Base-by-base conservation (phyloP, 2,888 invertebrate species). In the Dastarcus helophoroides region DNA sequence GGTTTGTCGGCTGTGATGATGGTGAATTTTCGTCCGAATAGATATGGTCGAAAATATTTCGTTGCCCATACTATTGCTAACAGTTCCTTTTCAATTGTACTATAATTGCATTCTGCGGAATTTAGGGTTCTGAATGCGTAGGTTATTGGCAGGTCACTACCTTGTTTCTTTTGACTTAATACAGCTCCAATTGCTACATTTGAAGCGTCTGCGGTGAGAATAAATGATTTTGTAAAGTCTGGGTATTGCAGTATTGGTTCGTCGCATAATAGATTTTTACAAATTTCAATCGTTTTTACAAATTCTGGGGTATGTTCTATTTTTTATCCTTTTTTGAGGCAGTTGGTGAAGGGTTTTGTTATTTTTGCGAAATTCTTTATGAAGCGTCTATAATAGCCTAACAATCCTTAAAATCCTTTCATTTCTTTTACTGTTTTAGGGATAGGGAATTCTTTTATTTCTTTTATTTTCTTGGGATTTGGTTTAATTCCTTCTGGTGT, bases 221-320 rank as follows among this genome's bases (percentile, higher is more conserved):
- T n/a, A n/a, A n/a, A n/a, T n/a, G n/a, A n/a, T n/a, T n/a, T n/a
- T n/a, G n/a, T n/a, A n/a, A 41, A 41, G 24, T 41, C 33, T 2
- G 38, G 41, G 19, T 35, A 35, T 31, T 34, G 27, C 16, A 39
- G 22, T 11, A 42, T 39, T 14, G 38, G 41, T 7, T 40, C 28
- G 15, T 29, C 31, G 9, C 36, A 36, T 26, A 36, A 24, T 5
- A 37, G 14, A 10, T 4, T 29, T 32, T 36, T 38, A 14, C 32
- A 38, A 3, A 23, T 3, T 4, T 36, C 23, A 19, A 37, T 36
- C 10, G 17, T 12, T 7, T 31, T 31, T 24, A 14, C 11, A 19
- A n/a, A 14, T 6, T 24, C 29, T 13, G 21, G 26, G 21, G 13
- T 7, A 11, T 29, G 27, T 10, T 21, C 24, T 14, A 31, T 35